These are phyloP conservation scores for Sander vitreus DNA, from an alignment of 2,113 vertebrate genomes.

Conservation along the genomic window DNA sequence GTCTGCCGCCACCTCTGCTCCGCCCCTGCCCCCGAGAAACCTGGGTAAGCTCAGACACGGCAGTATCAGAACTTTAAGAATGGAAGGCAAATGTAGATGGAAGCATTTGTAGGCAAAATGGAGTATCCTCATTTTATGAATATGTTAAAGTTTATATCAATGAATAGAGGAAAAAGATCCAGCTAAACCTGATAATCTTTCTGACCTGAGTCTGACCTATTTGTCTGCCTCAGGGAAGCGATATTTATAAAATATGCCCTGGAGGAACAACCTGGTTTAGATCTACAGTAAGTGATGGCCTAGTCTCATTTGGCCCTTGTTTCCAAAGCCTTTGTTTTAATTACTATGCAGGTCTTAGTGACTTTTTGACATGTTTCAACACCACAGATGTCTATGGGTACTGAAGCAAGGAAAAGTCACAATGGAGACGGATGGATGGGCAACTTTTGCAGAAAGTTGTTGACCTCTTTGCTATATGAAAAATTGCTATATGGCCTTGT, in stretches of 20 bases:
- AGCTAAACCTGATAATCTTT: slow-evolving; percentile 18
- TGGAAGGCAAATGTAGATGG: neutral
- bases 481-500: neutral
- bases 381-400: slow-evolving; percentile 8
- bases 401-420: slow-evolving; percentile 17
- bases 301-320: neutral
- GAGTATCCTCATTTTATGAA: neutral
- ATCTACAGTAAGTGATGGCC: neutral
- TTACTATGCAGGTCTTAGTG: slow-evolving; percentile 11
- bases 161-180: slow-evolving; percentile 1
- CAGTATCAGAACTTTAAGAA: neutral
- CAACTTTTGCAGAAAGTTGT: neutral
- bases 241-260: slow-evolving; percentile 4
- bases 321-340: slow-evolving; percentile 15
- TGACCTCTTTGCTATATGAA: neutral
- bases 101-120: neutral
- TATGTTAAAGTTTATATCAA: neutral
- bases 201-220: slow-evolving; percentile 16
- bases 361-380: slow-evolving; percentile 29
- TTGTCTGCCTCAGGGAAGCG: neutral
- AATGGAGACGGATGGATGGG: slow-evolving; percentile 4
- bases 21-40: slow-evolving; percentile 95
- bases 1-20: slow-evolving; percentile 84
- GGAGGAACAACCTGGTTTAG: neutral
- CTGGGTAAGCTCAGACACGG: slow-evolving; percentile 79